These are phyloP conservation scores for Esox lucius DNA, from an alignment of 2,797 vertebrate species.

Conservation along the genomic window DNA sequence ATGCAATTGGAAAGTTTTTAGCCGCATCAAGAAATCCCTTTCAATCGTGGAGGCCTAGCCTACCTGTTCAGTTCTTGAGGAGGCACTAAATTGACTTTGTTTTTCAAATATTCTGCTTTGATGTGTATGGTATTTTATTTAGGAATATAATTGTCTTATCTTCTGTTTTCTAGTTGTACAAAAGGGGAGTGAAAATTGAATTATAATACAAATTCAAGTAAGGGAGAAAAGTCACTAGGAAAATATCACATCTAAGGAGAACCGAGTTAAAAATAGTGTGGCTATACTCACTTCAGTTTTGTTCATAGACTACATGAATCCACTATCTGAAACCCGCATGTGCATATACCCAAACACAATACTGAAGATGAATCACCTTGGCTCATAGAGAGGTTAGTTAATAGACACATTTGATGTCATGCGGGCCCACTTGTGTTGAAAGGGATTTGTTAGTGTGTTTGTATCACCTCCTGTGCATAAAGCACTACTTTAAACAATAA, in stretches of 20 bases:
- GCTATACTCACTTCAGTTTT: conserved; percentile 44
- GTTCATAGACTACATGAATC: conserved; percentile 52
- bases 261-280: conserved; percentile 55
- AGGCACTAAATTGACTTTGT: not conserved
- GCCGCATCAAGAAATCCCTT: conserved; percentile 36
- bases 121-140: conserved; percentile 41
- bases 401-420: conserved; percentile 77
- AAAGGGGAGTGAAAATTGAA: conserved; percentile 33
- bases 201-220: conserved; percentile 45
- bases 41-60: not conserved
- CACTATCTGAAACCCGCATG: conserved; percentile 37
- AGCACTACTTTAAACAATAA: conserved; percentile 79
- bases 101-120: conserved; percentile 10
- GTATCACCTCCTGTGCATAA: conserved; percentile 73
- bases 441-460: conserved; percentile 72
- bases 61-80: conserved; percentile 18
- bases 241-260: conserved; percentile 48
- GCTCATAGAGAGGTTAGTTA: conserved; percentile 74
- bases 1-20: conserved; percentile 56
- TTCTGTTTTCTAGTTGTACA: conserved; percentile 16
- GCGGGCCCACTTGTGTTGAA: conserved; percentile 72
- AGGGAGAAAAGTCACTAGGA: conserved; percentile 48
- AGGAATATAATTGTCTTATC: conserved; percentile 47
- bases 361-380: conserved; percentile 69
- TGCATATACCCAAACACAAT: conserved; percentile 25